phyloP scores from a whole-genome alignment of 1,140 invertebrate genomes.

The Venustaconcha ellipsiformis region DNA sequence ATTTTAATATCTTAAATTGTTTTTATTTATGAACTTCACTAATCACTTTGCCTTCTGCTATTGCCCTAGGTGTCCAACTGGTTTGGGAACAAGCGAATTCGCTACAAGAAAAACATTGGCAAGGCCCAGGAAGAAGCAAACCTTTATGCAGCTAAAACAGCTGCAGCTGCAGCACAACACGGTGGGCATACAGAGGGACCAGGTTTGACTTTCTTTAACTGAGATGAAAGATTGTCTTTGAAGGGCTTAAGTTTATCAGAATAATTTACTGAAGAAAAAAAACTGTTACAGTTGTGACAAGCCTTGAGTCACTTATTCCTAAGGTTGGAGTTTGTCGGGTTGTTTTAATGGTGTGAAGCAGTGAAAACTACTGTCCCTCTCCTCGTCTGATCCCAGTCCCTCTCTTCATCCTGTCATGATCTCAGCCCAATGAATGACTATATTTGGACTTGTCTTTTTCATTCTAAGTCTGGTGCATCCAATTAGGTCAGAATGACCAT shows the following conservation, averaged over 20 bases:
- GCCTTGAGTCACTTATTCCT: slow-evolving; percentile 1
- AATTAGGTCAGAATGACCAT: too few species aligned
- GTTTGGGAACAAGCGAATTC: slow-evolving; percentile 99
- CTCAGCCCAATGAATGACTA: too few species aligned
- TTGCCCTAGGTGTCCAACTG: slow-evolving; percentile 76
- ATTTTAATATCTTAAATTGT: too few species aligned
- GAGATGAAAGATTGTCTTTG: slow-evolving; percentile 18
- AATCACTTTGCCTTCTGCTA: too few species aligned
- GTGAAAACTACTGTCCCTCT: too few species aligned
- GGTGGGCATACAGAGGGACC: slow-evolving; percentile 79
- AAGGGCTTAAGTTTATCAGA: not conserved
- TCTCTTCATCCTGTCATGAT: too few species aligned
- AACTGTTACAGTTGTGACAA: not conserved
- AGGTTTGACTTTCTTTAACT: slow-evolving; percentile 82
- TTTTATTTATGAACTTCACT: too few species aligned
- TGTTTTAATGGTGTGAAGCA: not conserved
- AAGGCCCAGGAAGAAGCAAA: slow-evolving; percentile 99
- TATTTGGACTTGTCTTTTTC: too few species aligned
- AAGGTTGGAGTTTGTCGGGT: not conserved
- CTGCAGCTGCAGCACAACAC: slow-evolving; percentile 72
- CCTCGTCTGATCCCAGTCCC: too few species aligned
- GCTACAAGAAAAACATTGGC: slow-evolving; percentile 99
- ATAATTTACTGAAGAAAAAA: not conserved
- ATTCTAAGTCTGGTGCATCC: too few species aligned
- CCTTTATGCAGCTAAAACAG: slow-evolving; percentile 98